phyloP scores from a whole-genome alignment of 2,888 invertebrate species.

The Pristionchus maxplancki region DNA sequence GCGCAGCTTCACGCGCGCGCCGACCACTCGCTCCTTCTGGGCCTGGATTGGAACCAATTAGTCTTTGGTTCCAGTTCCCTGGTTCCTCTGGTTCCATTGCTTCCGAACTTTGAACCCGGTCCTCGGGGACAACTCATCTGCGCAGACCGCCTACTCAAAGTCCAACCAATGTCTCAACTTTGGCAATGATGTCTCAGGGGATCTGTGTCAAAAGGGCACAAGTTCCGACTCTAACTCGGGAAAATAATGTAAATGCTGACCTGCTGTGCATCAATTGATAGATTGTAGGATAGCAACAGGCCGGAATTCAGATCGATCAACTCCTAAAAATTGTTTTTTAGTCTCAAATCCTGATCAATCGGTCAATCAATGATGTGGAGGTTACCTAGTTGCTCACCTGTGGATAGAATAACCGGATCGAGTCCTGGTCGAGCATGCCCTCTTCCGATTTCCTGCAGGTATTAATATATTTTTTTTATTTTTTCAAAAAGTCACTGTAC shows the following conservation, averaged over 20 bases:
- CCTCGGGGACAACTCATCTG: too few species aligned
- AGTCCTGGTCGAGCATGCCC: constrained; percentile 62
- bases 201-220: neutral
- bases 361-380: neutral
- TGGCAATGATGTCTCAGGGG: neutral
- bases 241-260: neutral
- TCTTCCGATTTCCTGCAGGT: neutral
- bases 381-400: constrained; percentile 43
- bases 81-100: too few species aligned
- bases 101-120: too few species aligned
- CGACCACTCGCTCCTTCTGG: constrained; percentile 55
- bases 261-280: constrained; percentile 57
- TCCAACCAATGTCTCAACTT: neutral
- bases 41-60: constrained; percentile 22
- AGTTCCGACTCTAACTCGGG: neutral
- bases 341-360: neutral
- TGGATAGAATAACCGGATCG: constrained; percentile 69
- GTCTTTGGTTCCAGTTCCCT: too few species aligned
- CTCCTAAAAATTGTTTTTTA: constrained; percentile 53
- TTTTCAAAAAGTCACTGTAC: too few species aligned
- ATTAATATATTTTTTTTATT: neutral
- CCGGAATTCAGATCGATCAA: constrained; percentile 62
- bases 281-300: constrained; percentile 62
- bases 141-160: neutral
- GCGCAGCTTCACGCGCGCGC: constrained; percentile 55